phyloP scores from a whole-genome alignment of 2,888 invertebrate genomes.

The Branchellion lobata region DNA sequence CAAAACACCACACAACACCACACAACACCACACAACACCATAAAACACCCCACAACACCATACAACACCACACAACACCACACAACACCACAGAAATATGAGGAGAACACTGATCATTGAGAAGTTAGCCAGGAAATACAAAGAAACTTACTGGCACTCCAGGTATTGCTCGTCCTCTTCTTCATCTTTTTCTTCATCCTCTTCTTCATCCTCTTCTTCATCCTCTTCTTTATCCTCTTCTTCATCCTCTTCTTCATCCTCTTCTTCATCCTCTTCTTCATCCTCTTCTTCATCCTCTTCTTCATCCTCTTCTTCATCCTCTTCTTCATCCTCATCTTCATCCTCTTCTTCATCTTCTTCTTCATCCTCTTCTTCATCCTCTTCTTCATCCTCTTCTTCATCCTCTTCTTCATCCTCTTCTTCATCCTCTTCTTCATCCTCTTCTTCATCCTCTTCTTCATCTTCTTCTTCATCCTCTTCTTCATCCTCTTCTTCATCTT shows the following conservation, averaged over 20 bases:
- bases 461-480: conserved; percentile 48
- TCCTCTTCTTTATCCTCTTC: conserved; percentile 46
- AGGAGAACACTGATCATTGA: conserved; percentile 16
- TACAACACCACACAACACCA: too few species aligned
- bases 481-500: conserved; percentile 45
- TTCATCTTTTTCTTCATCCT: conserved; percentile 39
- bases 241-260: conserved; percentile 20
- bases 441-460: conserved; percentile 31
- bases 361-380: conserved; percentile 43
- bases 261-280: conserved; percentile 36
- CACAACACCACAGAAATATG: too few species aligned
- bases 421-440: not conserved
- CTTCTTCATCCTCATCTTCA: conserved; percentile 46
- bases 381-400: conserved; percentile 6
- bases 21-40: too few species aligned
- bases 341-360: conserved; percentile 47
- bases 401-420: conserved; percentile 34
- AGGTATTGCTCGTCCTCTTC: conserved; percentile 6
- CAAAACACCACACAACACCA: too few species aligned
- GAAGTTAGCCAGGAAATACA: conserved; percentile 14
- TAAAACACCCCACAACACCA: too few species aligned
- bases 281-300: not conserved
- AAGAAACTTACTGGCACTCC: conserved; percentile 30
- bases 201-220: conserved; percentile 47
- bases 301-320: conserved; percentile 4